A percentile compares a stretch with the other conserved stretches of the same genome.
These are phyloP conservation scores for Drosophila cardini DNA, from an alignment of 1,140 invertebrate species.

Conservation along the genomic window DNA sequence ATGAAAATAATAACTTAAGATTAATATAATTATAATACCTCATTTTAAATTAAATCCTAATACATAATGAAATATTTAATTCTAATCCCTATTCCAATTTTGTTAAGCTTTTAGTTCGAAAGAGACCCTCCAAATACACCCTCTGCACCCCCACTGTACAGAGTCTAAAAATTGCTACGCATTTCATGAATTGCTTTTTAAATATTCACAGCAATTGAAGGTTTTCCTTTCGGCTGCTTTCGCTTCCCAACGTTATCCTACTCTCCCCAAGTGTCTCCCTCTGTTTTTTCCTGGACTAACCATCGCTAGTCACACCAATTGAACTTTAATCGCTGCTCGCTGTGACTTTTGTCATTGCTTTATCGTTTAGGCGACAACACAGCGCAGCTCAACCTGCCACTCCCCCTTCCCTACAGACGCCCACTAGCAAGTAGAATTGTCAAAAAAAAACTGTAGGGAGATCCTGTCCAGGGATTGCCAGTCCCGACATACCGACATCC, in stretches of 20 bases:
- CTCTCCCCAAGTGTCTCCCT: too few relatives aligned
- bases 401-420: neutral
- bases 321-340: constrained; percentile 74
- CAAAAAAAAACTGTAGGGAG: constrained; percentile 45
- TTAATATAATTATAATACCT: too few relatives aligned
- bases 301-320: constrained; percentile 64
- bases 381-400: constrained; percentile 17
- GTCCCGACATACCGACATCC: constrained; percentile 35
- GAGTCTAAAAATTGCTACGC: neutral
- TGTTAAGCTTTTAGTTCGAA: too few relatives aligned
- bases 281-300: constrained; percentile 6
- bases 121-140: too few relatives aligned
- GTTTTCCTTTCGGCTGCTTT: neutral
- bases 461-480: constrained; percentile 31
- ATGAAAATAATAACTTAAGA: too few relatives aligned
- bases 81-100: too few relatives aligned
- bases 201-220: neutral
- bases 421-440: constrained; percentile 31
- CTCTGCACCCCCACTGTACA: too few relatives aligned
- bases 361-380: constrained; percentile 77
- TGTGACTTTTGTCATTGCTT: constrained; percentile 79
- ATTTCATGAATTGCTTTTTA: neutral
- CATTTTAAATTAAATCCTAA: too few relatives aligned
- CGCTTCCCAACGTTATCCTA: neutral
- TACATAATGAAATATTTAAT: too few relatives aligned